Evolutionary conservation across 2,113 vertebrate genomes (phyloP), one percentile per base, ranked within the genome.

Genomic region (Oxyura jamaicensis): DNA sequence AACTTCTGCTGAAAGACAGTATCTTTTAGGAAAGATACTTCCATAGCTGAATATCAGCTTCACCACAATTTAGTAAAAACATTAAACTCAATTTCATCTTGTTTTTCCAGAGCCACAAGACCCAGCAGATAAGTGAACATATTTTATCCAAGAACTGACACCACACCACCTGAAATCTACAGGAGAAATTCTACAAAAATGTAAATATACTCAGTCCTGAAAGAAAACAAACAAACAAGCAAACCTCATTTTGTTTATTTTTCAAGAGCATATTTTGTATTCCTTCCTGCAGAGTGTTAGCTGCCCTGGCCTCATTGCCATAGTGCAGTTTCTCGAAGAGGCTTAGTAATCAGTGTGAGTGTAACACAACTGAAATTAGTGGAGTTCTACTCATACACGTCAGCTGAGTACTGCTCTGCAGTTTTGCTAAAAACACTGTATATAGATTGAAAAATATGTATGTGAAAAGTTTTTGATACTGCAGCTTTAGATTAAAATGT

Each of bases 61-160:
- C 41, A 44, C 15, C 18, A 74, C 26, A 74, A 56, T 65, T 82
- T 48, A 75, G 11, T 4, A 58, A 86, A 26, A 86, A 72, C 9
- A 90, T 91, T 93, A 85, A 69, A 90, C 33, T 92, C 22, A 85
- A 59, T 88, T 92, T 85, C 12, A 28, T 14, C 15, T 75, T 66
- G 8, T 73, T 96, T 95, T 94, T 73, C 69, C 21, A 73, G 29
- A 42, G 13, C 58, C 91, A 52, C 0, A 3, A 66, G 29, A 33
- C 17, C 62, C 0, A 0, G 22, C 13, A 90, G 23, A 17, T 58
- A 52, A 80, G 39, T 75, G 71, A 93, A 72, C 46, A 91, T 72
- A 31, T 88, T 77, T 52, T 89, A 63, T 85, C 44, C 42, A 85
- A 90, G 35, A 56, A 63, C 13, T 67, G 50, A 16, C 23, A 75